These are phyloP conservation scores for Melinopterus prodromus DNA, from an alignment of 2,888 invertebrate species.

Conservation along the genomic window DNA sequence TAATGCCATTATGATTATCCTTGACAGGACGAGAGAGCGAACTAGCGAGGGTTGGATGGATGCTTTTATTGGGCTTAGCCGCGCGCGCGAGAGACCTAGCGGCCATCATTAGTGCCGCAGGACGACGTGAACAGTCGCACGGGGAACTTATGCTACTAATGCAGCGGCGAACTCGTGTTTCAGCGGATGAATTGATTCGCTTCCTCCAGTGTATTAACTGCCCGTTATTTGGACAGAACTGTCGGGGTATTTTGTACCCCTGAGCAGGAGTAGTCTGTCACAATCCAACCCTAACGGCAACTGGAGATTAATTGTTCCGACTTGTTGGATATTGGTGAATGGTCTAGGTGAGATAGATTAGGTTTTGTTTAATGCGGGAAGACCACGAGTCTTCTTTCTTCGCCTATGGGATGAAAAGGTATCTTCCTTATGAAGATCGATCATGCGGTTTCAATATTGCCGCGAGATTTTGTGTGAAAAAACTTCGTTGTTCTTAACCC, in stretches of 20 bases:
- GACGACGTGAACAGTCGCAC: conserved; percentile 38
- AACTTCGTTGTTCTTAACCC: no score
- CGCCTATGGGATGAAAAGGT: no score
- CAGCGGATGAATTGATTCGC: conserved; percentile 21
- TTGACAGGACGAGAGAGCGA: conserved; percentile 56
- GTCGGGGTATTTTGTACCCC: conserved; percentile 18
- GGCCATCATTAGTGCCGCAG: conserved; percentile 44
- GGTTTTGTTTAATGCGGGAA: no score
- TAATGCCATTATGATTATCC: conserved; percentile 61
- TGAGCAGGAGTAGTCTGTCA: not conserved
- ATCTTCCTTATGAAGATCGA: no score
- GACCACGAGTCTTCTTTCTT: no score
- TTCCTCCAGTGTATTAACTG: conserved; percentile 17
- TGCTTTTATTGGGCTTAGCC: conserved; percentile 47
- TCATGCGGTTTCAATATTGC: no score
- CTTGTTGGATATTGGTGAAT: conserved; percentile 14
- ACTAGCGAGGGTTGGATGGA: conserved; percentile 40
- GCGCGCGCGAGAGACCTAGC: conserved; percentile 31
- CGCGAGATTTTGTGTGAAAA: no score
- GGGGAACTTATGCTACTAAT: conserved; percentile 20
- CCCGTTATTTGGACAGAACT: conserved; percentile 20
- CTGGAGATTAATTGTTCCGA: conserved; percentile 20
- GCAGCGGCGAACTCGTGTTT: conserved; percentile 18
- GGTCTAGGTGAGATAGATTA: not conserved
- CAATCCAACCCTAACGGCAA: conserved; percentile 14